These are phyloP conservation scores for Platysternon megacephalum DNA, from an alignment of 2,113 vertebrate genomes.

Conservation along the genomic window DNA sequence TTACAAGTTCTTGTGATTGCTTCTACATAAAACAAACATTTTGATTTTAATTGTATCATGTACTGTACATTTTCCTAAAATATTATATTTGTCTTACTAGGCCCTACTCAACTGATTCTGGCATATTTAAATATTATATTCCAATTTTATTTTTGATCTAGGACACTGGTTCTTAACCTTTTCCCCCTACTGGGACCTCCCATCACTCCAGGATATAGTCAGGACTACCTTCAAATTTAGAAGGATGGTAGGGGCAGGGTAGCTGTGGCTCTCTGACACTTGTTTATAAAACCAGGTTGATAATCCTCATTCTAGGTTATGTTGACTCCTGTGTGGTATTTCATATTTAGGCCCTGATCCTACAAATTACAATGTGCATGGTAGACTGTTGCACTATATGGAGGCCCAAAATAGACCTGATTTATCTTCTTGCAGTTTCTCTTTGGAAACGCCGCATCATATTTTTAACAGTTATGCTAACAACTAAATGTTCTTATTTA, in stretches of 20 bases:
- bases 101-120: neutral
- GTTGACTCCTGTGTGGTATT: neutral
- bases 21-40: neutral
- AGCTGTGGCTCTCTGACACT: neutral
- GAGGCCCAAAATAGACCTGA: neutral
- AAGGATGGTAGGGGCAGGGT: neutral
- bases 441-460: neutral
- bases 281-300: neutral
- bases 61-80: neutral
- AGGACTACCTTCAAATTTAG: neutral
- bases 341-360: neutral
- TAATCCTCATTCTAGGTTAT: neutral
- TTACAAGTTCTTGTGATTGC: neutral
- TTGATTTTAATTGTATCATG: neutral
- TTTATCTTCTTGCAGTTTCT: neutral
- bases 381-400: neutral
- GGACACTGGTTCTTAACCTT: neutral
- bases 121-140: neutral
- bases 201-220: neutral
- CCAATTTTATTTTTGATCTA: neutral
- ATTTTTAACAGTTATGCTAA: neutral
- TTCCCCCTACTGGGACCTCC: neutral
- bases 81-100: neutral
- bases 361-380: neutral
- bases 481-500: neutral